Evolutionary conservation across 92 coral and sea anemone genomes (phyloP).

Genomic region (Plumapathes pennacea): DNA sequence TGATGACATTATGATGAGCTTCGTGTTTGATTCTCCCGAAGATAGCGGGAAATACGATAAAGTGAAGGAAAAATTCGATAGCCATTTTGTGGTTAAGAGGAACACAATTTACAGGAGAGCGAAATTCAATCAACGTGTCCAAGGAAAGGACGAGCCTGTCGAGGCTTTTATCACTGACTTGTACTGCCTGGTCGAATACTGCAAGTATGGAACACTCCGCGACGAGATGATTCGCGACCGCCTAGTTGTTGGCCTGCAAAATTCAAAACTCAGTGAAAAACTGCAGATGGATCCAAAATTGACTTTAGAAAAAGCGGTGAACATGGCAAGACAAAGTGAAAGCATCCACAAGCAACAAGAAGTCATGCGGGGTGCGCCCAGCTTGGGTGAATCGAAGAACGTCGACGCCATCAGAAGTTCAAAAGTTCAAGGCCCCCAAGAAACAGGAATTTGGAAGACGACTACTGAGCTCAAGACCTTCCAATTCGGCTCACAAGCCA

Average conservation of each 20-base stretch:
- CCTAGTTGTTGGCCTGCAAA: slow-evolving; percentile 33
- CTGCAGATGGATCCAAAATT: slow-evolving; percentile 42
- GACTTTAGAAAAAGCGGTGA: slow-evolving; percentile 47
- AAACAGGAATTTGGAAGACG: too few relatives aligned
- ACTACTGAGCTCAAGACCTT: too few relatives aligned
- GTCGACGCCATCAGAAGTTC: too few relatives aligned
- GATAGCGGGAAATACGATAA: slow-evolving; percentile 5
- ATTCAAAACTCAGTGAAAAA: slow-evolving; percentile 27
- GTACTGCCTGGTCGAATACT: slow-evolving; percentile 46
- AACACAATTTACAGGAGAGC: slow-evolving; percentile 41
- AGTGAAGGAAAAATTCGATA: slow-evolving; percentile 22
- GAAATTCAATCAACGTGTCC: slow-evolving; percentile 39
- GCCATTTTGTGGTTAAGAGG: slow-evolving; percentile 9
- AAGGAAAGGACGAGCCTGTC: slow-evolving; percentile 31
- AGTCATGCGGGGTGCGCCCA: slow-evolving; percentile 17
- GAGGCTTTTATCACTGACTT: slow-evolving; percentile 38
- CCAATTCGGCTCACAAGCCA: too few relatives aligned
- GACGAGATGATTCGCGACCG: slow-evolving; percentile 59
- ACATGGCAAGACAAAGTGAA: slow-evolving; percentile 27
- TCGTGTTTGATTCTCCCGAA: background rate
- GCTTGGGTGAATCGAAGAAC: too few relatives aligned
- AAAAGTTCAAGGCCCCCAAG: too few relatives aligned
- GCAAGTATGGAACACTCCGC: slow-evolving; percentile 34
- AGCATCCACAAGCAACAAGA: slow-evolving; percentile 28
- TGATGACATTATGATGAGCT: slow-evolving; percentile 24